Base-by-base conservation (phyloP, 1,140 invertebrate genomes). In the Cydia fagiglandana region DNA sequence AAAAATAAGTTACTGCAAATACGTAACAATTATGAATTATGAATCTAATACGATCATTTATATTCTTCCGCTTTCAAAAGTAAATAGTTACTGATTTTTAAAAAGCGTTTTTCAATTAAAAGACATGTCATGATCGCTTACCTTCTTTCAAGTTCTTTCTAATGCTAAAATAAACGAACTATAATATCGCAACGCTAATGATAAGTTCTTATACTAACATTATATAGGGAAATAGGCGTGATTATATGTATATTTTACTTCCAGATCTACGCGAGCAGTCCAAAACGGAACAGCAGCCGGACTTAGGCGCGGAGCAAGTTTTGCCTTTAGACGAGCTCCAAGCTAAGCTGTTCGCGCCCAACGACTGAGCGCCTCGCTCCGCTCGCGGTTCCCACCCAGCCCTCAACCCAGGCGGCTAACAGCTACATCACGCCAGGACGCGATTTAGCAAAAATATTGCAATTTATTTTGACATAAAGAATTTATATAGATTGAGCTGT, bases 221-320 rank as follows among this genome's bases (percentile, higher is more conserved):
- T 20, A 4, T 20, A n/a, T n/a, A n/a, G n/a, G n/a, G n/a, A n/a
- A n/a, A n/a, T n/a, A n/a, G n/a, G n/a, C n/a, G n/a, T n/a, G n/a
- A n/a, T n/a, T n/a, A n/a, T n/a, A 20, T 20, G 24, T 53, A n/a
- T 15, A 17, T 10, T 76, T 30, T 73, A 2, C 80, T 81, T 81
- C 0, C 84, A 93, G 93, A 88, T 17, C 82, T 93, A 15, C 81
- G 93, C 12, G 91, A 93, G 41, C 87, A 92, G 64, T 91, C 92
- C 2, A 88, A 88, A 30, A 80, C 91, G 28, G 89, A 91, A 77
- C 89, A 89, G 77, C 91, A 92, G 81, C 91, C 91, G 50, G 87
- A 90, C 64, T 80, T 93, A 6, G 91, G 88, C 1, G 84, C 89
- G 75, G 93, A 93, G 76, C 83, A 90, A 28, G 86, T 90, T 78